A percentile compares a stretch with the other conserved stretches of the same genome.
phyloP scores from a whole-genome alignment of 1,140 invertebrate genomes.

The Subanguina moxae region DNA sequence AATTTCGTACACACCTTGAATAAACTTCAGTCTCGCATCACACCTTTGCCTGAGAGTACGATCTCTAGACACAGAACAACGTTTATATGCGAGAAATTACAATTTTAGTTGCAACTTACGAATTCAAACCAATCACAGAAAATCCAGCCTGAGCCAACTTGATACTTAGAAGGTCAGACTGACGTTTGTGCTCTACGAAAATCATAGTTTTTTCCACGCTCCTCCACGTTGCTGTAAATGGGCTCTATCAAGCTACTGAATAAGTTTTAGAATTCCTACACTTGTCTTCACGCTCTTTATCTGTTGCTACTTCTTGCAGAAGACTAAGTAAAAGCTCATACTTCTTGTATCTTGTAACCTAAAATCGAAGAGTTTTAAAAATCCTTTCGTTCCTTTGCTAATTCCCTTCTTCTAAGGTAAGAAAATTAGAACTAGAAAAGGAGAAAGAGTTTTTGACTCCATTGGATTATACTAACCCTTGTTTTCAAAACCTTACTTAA shows the following conservation, averaged over 20 bases:
- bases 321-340: slow-evolving; percentile 24
- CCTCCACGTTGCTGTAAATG: neutral
- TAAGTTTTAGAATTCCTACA: neutral
- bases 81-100: neutral
- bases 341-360: slow-evolving; percentile 19
- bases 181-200: slow-evolving; percentile 29
- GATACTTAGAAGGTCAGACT: slow-evolving; percentile 22
- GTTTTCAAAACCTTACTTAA: no score
- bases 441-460: no score
- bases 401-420: no score
- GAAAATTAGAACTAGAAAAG: no score
- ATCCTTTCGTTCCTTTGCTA: no score
- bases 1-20: slow-evolving; percentile 15
- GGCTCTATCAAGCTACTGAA: neutral
- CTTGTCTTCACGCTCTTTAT: slow-evolving; percentile 2
- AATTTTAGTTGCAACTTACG: slow-evolving; percentile 12
- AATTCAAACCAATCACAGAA: slow-evolving; percentile 17
- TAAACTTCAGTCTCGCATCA: slow-evolving; percentile 18
- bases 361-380: neutral
- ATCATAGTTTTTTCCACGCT: slow-evolving; percentile 22
- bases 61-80: slow-evolving; percentile 17
- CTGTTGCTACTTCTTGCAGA: slow-evolving; percentile 15
- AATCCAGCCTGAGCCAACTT: slow-evolving; percentile 12
- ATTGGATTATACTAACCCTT: no score
- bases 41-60: slow-evolving; percentile 30